Evolutionary conservation across 2,113 vertebrate genomes (phyloP).

Genomic region (Lichenostomus cassidix): DNA sequence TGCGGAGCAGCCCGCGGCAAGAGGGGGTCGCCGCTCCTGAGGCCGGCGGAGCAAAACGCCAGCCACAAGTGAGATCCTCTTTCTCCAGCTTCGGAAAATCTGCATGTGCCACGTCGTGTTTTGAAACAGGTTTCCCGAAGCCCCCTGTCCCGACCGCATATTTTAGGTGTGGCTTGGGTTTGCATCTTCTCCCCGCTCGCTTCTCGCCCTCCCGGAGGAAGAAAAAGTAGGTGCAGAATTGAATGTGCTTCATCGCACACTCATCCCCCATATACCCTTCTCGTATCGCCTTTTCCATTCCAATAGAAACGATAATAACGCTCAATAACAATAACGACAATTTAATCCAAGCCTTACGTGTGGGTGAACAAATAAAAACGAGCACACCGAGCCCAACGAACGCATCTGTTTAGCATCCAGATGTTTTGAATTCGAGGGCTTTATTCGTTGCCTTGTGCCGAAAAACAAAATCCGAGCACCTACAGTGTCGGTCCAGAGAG

Average conservation of each 20-base stretch:
- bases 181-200: not conserved
- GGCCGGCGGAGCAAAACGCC: not conserved
- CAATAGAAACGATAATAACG: constrained; percentile 16
- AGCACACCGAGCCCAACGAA: not conserved
- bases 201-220: not conserved
- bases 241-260: not conserved
- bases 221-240: not conserved
- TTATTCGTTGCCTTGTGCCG: not conserved
- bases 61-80: not conserved
- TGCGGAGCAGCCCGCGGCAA: not conserved
- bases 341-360: not conserved
- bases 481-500: not conserved
- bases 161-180: not conserved
- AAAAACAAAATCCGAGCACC: not conserved
- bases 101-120: not conserved
- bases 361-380: not conserved
- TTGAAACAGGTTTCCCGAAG: not conserved
- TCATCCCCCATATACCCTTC: not conserved
- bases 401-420: constrained; percentile 12
- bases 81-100: not conserved
- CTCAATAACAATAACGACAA: not conserved
- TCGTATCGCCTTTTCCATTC: not conserved
- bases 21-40: not conserved
- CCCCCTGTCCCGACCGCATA: not conserved
- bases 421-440: constrained; percentile 28